A percentile compares a stretch with the other conserved stretches of the same genome.
Evolutionary conservation across 2,797 vertebrate genomes (phyloP).

Genomic region (Liparis tanakae): DNA sequence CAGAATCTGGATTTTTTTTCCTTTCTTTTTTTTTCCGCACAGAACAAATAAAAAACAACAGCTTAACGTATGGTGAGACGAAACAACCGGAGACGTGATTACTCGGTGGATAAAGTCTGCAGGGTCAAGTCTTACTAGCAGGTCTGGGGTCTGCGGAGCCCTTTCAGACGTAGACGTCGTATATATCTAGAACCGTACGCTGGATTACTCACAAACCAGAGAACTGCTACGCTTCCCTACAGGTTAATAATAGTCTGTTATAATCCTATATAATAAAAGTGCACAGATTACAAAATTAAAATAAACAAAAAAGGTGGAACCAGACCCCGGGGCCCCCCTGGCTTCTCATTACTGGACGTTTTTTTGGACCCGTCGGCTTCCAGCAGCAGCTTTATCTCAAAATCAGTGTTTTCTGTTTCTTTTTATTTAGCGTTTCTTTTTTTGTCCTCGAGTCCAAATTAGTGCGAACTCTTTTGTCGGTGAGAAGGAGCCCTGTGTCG

Average conservation of each 20-base stretch:
- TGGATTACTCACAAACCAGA: conserved; percentile 84
- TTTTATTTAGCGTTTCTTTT: conserved; percentile 32
- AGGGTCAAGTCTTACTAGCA: conserved; percentile 67
- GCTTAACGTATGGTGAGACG: conserved; percentile 84
- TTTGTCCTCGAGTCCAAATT: conserved; percentile 71
- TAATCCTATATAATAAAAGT: conserved; percentile 93
- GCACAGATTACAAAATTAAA: conserved; percentile 84
- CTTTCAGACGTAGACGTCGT: conserved; percentile 62
- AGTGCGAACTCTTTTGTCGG: conserved; percentile 70
- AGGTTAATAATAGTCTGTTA: conserved; percentile 84
- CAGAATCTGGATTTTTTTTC: conserved; percentile 94
- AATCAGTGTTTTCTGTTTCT: conserved; percentile 21
- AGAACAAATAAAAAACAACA: conserved; percentile 89
- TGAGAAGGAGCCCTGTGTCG: conserved; percentile 81
- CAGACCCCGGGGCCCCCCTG: conserved; percentile 57
- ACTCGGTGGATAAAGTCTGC: conserved; percentile 74
- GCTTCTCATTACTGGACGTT: conserved; percentile 34
- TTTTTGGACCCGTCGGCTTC: conserved; percentile 86
- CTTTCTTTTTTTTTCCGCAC: conserved; percentile 79
- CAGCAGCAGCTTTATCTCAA: conserved; percentile 70
- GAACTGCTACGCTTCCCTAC: conserved; percentile 85
- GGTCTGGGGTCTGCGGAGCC: conserved; percentile 69
- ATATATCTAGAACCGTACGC: conserved; percentile 50
- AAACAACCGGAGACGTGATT: conserved; percentile 65
- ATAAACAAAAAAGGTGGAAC: conserved; percentile 57